Conservation (phyloP, 2,888 invertebrate genomes). For the Rhagophthalmus giganteus region DNA sequence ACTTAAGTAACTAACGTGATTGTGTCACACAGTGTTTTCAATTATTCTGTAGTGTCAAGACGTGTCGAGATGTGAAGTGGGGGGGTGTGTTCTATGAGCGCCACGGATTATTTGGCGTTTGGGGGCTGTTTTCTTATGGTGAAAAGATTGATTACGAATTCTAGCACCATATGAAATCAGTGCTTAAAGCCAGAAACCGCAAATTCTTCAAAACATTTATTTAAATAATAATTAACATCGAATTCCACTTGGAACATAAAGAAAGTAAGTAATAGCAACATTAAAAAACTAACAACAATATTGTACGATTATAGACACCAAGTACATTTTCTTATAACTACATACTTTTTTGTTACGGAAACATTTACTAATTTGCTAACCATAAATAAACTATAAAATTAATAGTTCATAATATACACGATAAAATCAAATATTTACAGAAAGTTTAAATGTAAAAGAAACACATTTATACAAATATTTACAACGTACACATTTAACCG, state of each 20-base stretch:
- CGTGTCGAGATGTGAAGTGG: slow-evolving; percentile 8
- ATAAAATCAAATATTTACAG: slow-evolving; percentile 16
- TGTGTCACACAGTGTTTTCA: slow-evolving; percentile 32
- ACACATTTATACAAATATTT: slow-evolving; percentile 12
- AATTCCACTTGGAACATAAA: slow-evolving; percentile 25
- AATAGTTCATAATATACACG: slow-evolving; percentile 12
- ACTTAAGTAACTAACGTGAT: slow-evolving; percentile 49
- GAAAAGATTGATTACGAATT: slow-evolving; percentile 61
- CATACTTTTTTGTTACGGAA: slow-evolving; percentile 3
- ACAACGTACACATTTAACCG: slow-evolving; percentile 12
- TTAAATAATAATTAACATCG: slow-evolving; percentile 30
- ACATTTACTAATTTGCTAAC: too few relatives aligned
- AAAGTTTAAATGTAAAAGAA: slow-evolving; percentile 9
- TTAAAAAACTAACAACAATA: slow-evolving; percentile 35
- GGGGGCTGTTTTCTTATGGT: slow-evolving; percentile 71
- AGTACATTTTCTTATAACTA: slow-evolving; percentile 13
- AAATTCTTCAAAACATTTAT: slow-evolving; percentile 27
- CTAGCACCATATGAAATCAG: slow-evolving; percentile 75
- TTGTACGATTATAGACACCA: slow-evolving; percentile 29
- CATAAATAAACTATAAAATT: slow-evolving; percentile 5
- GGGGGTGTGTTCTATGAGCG: neutral
- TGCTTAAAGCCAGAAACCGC: slow-evolving; percentile 46
- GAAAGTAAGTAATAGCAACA: slow-evolving; percentile 28
- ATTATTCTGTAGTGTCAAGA: slow-evolving; percentile 34
- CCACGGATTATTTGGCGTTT: too few relatives aligned